These are phyloP conservation scores for Turdus rufiventris DNA, from an alignment of 2,113 vertebrate species.

Conservation along the genomic window DNA sequence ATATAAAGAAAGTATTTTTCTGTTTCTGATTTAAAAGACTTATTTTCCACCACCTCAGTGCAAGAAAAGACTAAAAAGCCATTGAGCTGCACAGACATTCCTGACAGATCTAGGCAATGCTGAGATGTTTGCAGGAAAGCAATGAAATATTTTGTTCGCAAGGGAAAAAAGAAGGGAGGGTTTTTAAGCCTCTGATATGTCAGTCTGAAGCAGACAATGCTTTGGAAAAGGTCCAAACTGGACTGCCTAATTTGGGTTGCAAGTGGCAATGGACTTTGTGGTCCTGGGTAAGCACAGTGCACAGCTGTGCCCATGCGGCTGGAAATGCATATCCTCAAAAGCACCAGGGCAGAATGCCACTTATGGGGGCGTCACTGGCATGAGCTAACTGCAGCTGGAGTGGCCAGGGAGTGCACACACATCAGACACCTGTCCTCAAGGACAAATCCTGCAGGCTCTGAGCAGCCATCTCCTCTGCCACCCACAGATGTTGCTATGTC, in stretches of 20 bases:
- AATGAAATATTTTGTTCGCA: not conserved
- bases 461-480: not conserved
- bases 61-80: not conserved
- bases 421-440: rapidly evolving
- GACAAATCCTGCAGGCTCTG: not conserved
- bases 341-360: not conserved
- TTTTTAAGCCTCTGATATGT: not conserved
- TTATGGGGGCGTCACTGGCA: rapidly evolving
- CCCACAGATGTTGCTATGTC: not conserved
- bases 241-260: not conserved
- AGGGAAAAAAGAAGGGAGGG: not conserved
- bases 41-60: not conserved
- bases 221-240: not conserved
- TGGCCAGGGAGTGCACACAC: not conserved
- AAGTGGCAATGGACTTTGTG: not conserved
- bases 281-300: not conserved
- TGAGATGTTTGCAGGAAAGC: not conserved
- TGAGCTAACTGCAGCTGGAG: not conserved
- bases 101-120: not conserved
- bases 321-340: not conserved
- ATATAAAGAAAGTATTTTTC: not conserved
- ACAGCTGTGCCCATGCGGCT: not conserved
- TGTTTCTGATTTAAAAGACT: not conserved
- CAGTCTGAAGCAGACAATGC: not conserved
- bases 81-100: not conserved